A percentile compares a stretch with the other conserved stretches of the same genome.
Evolutionary conservation across 2,797 vertebrate species (phyloP).

Genomic region (Tinamus major): DNA sequence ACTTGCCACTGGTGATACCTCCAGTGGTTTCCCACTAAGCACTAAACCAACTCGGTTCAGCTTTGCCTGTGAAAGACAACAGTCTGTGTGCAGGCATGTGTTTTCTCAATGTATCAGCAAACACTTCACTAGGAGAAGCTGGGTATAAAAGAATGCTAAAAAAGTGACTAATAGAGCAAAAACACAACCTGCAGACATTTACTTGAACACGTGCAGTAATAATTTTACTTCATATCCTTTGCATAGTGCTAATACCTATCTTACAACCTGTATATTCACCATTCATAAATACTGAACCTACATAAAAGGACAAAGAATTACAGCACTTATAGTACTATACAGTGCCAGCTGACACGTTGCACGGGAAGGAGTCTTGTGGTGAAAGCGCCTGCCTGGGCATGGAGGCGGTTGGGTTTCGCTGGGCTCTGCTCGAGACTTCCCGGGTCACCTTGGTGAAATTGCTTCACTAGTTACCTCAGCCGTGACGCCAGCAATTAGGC

Average conservation of each 20-base stretch:
- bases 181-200: not conserved
- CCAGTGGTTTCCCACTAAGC: not conserved
- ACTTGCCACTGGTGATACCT: not conserved
- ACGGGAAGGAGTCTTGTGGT: conserved; percentile 21
- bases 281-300: not conserved
- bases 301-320: not conserved
- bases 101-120: not conserved
- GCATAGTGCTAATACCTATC: not conserved
- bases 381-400: conserved; percentile 14
- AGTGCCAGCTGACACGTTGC: conserved; percentile 5
- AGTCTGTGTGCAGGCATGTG: not conserved
- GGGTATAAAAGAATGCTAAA: not conserved
- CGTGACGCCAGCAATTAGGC: not conserved
- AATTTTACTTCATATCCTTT: not conserved
- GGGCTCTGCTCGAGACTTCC: conserved; percentile 7
- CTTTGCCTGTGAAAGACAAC: not conserved
- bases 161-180: not conserved
- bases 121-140: not conserved
- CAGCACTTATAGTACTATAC: not conserved
- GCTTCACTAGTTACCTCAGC: not conserved
- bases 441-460: conserved; percentile 24
- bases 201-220: not conserved
- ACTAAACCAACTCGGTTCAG: not conserved
- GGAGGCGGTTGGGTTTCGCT: not conserved
- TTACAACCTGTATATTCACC: not conserved